Evolutionary conservation across 1,140 invertebrate genomes (phyloP).

Genomic region (Sitophilus oryzae): DNA sequence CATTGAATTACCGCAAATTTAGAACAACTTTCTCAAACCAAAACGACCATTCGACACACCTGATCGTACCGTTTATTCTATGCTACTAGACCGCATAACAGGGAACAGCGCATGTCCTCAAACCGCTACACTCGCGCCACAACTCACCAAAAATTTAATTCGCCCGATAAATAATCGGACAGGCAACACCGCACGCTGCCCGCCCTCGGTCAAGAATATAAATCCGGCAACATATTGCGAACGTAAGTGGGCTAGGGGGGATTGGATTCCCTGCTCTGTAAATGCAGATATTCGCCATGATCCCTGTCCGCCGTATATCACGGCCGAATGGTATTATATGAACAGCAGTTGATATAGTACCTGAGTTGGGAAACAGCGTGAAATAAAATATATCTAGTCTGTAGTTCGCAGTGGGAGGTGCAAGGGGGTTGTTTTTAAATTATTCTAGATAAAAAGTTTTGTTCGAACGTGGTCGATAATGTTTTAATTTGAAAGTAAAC

Average conservation of each 20-base stretch:
- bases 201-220: conserved; percentile 14
- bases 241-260: conserved; percentile 7
- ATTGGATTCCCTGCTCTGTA: conserved; percentile 8
- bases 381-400: conserved; percentile 17
- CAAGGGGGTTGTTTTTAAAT: too few relatives aligned
- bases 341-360: conserved; percentile 15
- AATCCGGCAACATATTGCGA: conserved; percentile 17
- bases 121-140: too few relatives aligned
- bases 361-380: conserved; percentile 6
- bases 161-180: conserved; percentile 12
- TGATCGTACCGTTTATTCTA: too few relatives aligned
- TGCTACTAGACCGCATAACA: too few relatives aligned
- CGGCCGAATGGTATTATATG: conserved; percentile 15
- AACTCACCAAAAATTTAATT: conserved; percentile 17
- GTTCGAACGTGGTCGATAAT: too few relatives aligned
- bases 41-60: too few relatives aligned
- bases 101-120: too few relatives aligned
- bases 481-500: too few relatives aligned
- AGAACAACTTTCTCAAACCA: too few relatives aligned
- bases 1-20: too few relatives aligned
- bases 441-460: too few relatives aligned
- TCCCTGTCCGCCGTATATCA: conserved; percentile 15
- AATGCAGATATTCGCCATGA: conserved; percentile 15
- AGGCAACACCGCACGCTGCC: conserved; percentile 1
- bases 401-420: too few relatives aligned